phyloP scores from a whole-genome alignment of 2,797 vertebrate genomes.

The Oceanodroma leucorhoa region DNA sequence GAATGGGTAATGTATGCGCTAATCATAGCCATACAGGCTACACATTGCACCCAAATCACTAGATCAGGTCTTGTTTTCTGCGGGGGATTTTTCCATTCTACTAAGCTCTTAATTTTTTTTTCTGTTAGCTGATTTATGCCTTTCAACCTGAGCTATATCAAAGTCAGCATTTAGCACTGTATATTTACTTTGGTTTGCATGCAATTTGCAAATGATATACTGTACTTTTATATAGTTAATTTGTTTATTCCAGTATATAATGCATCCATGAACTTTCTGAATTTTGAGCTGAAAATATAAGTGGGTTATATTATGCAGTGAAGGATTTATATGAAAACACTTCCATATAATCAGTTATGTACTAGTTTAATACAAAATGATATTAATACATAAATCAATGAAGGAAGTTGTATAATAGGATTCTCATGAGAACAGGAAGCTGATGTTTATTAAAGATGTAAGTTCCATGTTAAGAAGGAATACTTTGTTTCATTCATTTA shows the following conservation, averaged over 20 bases:
- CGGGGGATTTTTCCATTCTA: not conserved
- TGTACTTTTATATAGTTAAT: conserved; percentile 48
- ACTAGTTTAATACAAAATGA: conserved; percentile 52
- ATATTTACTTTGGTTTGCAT: not conserved
- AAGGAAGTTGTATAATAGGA: conserved; percentile 50
- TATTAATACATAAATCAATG: conserved; percentile 64
- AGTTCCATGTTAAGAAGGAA: conserved; percentile 8
- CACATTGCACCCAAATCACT: not conserved
- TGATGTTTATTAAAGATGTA: conserved; percentile 61
- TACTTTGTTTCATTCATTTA: conserved; percentile 52
- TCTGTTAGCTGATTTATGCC: conserved; percentile 15
- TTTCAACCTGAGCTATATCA: conserved; percentile 22
- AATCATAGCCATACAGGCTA: not conserved
- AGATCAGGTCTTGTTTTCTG: not conserved
- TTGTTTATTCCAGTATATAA: conserved; percentile 38
- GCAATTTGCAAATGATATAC: conserved; percentile 46
- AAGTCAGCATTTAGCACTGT: conserved; percentile 19
- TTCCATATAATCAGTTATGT: conserved; percentile 52
- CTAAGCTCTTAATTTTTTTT: not conserved
- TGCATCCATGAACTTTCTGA: conserved; percentile 35
- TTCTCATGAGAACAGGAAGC: conserved; percentile 36
- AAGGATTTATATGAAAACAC: conserved; percentile 52
- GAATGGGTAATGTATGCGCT: not conserved
- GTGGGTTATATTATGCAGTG: conserved; percentile 51
- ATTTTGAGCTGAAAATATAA: conserved; percentile 58